phyloP scores from a whole-genome alignment of 1,140 invertebrate species.

The Calliopsis andreniformis region DNA sequence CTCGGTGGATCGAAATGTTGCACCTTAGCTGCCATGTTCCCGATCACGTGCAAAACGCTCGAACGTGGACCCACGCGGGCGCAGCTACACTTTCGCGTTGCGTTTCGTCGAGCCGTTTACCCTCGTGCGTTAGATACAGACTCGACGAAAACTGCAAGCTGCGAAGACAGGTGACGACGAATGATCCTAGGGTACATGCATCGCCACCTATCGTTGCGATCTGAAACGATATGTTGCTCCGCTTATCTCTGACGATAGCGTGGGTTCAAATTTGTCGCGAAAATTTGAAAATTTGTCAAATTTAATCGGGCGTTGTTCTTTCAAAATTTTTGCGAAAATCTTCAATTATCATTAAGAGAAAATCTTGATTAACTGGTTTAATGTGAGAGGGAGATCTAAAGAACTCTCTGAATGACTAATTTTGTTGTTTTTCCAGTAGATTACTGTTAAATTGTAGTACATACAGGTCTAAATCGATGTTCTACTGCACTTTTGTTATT shows the following conservation, averaged over 20 bases:
- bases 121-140: neutral
- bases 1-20: conserved; percentile 89
- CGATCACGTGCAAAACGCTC: neutral
- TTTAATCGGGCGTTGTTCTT: too few relatives aligned
- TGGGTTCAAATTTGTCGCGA: too few relatives aligned
- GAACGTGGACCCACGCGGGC: neutral
- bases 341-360: too few relatives aligned
- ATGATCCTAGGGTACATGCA: neutral
- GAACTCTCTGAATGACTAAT: too few relatives aligned
- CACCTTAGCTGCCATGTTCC: conserved; percentile 85
- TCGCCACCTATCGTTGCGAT: neutral
- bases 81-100: neutral
- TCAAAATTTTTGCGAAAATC: too few relatives aligned
- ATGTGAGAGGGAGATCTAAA: too few relatives aligned
- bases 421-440: too few relatives aligned
- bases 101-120: neutral
- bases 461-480: too few relatives aligned
- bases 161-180: neutral
- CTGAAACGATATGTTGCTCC: neutral
- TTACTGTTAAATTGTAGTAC: too few relatives aligned
- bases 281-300: too few relatives aligned
- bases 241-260: neutral
- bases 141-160: conserved; percentile 1
- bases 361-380: too few relatives aligned
- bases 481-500: too few relatives aligned